Conservation (phyloP, 23 tunicate species). For the Botrylloides violaceus region DNA sequence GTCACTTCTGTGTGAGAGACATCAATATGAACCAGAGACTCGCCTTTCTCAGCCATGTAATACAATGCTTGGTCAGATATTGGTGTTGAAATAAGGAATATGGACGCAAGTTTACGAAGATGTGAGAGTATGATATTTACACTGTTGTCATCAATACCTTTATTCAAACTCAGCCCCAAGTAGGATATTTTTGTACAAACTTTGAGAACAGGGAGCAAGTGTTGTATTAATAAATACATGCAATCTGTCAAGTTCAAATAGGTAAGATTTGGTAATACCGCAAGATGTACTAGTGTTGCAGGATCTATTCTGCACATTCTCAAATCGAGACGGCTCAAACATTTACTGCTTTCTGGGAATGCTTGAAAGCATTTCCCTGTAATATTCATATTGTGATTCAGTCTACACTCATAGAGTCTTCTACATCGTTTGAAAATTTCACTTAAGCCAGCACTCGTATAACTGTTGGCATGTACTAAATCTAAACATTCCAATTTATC, state of each 20-base stretch:
- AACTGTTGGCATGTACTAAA: not conserved
- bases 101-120: not conserved
- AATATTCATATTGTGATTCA: not conserved
- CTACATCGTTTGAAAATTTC: not conserved
- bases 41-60: constrained; percentile 23
- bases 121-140: constrained; percentile 3
- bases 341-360: constrained; percentile 3
- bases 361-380: constrained; percentile 10
- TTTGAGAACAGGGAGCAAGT: constrained; percentile 1
- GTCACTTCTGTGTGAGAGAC: constrained; percentile 42
- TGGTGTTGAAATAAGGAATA: constrained; percentile 6
- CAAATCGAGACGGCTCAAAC: not conserved
- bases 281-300: not conserved
- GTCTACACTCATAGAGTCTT: not conserved
- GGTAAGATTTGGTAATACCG: not conserved
- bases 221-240: not conserved
- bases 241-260: constrained; percentile 14
- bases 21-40: constrained; percentile 21
- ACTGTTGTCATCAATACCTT: constrained; percentile 7
- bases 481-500: not conserved
- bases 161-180: constrained; percentile 9
- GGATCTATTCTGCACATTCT: constrained; percentile 3
- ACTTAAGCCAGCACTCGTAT: not conserved
- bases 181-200: not conserved
- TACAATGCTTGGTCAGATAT: constrained; percentile 11